Conservation (phyloP, 1,140 invertebrate species). For the Pinna nobilis region DNA sequence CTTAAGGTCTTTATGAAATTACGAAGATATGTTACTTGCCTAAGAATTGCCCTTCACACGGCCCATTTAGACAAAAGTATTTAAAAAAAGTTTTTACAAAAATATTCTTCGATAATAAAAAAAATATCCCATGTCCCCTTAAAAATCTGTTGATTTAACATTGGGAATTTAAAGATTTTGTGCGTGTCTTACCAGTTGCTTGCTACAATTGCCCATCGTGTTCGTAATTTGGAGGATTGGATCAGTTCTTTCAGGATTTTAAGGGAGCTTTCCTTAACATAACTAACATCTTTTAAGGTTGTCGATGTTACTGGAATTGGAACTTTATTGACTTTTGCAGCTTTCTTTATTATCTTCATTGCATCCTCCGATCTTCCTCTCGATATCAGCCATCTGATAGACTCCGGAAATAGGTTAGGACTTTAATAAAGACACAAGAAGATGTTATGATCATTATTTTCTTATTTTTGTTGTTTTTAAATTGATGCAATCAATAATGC, state of each 20-base stretch:
- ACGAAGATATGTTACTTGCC: background rate
- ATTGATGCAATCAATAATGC: too few species aligned
- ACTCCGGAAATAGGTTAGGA: constrained; percentile 45
- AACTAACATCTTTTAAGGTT: too few species aligned
- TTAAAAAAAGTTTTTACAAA: background rate
- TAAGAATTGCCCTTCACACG: too few species aligned
- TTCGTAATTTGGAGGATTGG: background rate
- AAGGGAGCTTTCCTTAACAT: background rate
- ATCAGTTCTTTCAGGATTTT: constrained; percentile 1
- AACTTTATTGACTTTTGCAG: constrained; percentile 44
- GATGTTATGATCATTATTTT: too few species aligned
- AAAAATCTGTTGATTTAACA: too few species aligned
- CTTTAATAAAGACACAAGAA: background rate
- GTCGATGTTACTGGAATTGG: background rate
- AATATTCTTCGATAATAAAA: background rate
- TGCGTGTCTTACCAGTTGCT: constrained; percentile 11
- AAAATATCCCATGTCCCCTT: too few species aligned
- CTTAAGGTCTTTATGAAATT: background rate
- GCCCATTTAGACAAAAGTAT: too few species aligned
- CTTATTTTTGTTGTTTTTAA: too few species aligned
- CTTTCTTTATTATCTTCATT: constrained; percentile 32
- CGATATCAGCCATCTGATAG: constrained; percentile 48
- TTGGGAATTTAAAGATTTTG: too few species aligned
- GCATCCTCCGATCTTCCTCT: constrained; percentile 44
- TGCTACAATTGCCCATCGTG: background rate